Percentiles rank a stretch among this genome's conserved stretches.
These are phyloP conservation scores for Thaleichthys pacificus DNA, from an alignment of 2,797 vertebrate genomes.

Conservation along the genomic window DNA sequence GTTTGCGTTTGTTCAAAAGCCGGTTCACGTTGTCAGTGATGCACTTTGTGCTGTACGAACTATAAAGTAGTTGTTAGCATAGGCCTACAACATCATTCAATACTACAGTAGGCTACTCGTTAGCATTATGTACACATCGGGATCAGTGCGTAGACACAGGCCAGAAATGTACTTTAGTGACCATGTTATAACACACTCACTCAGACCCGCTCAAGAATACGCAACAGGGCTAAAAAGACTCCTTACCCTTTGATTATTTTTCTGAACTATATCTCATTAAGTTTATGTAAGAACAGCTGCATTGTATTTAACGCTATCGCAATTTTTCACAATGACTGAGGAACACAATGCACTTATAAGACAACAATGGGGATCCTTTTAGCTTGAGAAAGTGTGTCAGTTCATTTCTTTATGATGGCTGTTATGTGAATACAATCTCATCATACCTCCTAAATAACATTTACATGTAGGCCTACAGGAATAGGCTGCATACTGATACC, in stretches of 20 bases:
- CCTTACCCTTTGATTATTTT: no score
- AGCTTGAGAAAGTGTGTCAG: conserved; percentile 66
- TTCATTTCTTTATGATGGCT: conserved; percentile 62
- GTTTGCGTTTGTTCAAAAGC: background rate
- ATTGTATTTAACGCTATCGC: no score
- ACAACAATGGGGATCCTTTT: conserved; percentile 64
- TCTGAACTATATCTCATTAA: no score
- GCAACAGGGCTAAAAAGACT: no score
- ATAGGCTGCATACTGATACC: conserved; percentile 18
- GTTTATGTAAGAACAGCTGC: no score
- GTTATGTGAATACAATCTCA: conserved; percentile 28
- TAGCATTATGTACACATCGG: background rate
- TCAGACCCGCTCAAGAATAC: no score
- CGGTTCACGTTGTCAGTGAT: background rate
- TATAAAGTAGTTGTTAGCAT: background rate
- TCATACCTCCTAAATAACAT: conserved; percentile 57
- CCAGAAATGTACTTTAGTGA: background rate
- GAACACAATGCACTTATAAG: conserved; percentile 63
- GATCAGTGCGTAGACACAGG: no score
- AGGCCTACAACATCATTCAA: background rate
- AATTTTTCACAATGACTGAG: conserved; percentile 62
- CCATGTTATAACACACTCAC: background rate
- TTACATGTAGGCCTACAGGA: conserved; percentile 51
- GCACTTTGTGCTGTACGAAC: background rate
- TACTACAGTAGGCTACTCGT: background rate